These are phyloP conservation scores for Barbus barbus DNA, from an alignment of 2,113 vertebrate genomes.

Conservation along the genomic window DNA sequence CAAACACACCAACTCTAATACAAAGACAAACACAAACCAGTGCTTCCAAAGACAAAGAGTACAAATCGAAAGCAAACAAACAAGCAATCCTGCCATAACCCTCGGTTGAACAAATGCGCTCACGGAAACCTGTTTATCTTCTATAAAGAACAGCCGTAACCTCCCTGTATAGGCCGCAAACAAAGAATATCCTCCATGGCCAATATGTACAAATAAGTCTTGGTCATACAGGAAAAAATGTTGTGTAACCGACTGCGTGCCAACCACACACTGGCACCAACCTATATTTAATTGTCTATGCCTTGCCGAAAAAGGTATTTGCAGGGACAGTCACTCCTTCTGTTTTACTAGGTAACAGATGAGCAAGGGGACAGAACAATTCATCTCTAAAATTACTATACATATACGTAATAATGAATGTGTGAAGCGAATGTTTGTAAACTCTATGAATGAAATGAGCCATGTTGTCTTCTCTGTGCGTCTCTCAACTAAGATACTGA, in stretches of 20 bases:
- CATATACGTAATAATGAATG: too few relatives aligned
- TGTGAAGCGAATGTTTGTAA: too few relatives aligned
- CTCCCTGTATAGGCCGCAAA: conserved; percentile 2
- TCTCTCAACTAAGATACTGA: too few relatives aligned
- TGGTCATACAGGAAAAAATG: neutral
- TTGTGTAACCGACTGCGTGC: too few relatives aligned
- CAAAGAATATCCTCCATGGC: conserved; percentile 16
- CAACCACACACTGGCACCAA: neutral
- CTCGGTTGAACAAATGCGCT: conserved; percentile 1
- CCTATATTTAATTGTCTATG: neutral
- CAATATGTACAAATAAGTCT: conserved; percentile 18
- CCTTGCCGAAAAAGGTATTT: too few relatives aligned
- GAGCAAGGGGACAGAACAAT: too few relatives aligned
- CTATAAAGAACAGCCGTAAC: conserved; percentile 7
- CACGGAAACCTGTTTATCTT: conserved; percentile 25
- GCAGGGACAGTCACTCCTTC: too few relatives aligned
- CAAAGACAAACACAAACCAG: conserved; percentile 14
- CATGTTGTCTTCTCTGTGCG: too few relatives aligned
- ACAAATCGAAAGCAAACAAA: conserved; percentile 35
- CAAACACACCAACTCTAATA: conserved; percentile 1
- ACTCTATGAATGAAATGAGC: too few relatives aligned
- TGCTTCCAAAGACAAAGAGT: conserved; percentile 22
- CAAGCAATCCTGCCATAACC: conserved; percentile 31
- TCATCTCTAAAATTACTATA: too few relatives aligned
- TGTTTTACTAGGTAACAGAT: too few relatives aligned